Evolutionary conservation across 2,113 vertebrate genomes (phyloP).

Genomic region (Corythoichthys haematopterus): DNA sequence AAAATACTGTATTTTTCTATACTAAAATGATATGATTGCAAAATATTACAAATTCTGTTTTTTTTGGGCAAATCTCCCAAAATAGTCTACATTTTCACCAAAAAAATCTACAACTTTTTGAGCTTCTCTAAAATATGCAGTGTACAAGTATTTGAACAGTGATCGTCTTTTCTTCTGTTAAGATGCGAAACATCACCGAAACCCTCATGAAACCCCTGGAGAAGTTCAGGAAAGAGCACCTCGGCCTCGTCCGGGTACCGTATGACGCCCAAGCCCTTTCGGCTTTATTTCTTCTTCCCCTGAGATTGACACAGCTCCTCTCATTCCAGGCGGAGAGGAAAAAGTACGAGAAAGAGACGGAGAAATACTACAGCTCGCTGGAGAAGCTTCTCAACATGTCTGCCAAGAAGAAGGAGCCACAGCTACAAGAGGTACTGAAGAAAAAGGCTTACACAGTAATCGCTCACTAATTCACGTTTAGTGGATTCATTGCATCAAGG

Average conservation of each 20-base stretch:
- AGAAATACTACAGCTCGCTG: slow-evolving; percentile 93
- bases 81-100: no score
- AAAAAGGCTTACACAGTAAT: no score
- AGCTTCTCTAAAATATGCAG: no score
- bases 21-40: no score
- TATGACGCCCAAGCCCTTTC: slow-evolving; percentile 15
- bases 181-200: slow-evolving; percentile 96
- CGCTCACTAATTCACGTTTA: no score
- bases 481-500: no score
- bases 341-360: slow-evolving; percentile 96
- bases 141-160: no score
- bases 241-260: slow-evolving; percentile 88
- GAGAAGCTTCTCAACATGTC: slow-evolving; percentile 95
- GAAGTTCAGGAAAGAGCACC: slow-evolving; percentile 95
- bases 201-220: slow-evolving; percentile 97
- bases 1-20: no score
- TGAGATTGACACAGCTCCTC: no score
- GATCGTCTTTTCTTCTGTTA: slow-evolving; percentile 26
- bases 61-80: no score
- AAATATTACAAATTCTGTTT: no score
- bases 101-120: no score
- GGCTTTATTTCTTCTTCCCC: slow-evolving; percentile 2
- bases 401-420: slow-evolving; percentile 94
- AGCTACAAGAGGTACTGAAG: slow-evolving; percentile 93
- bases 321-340: slow-evolving; percentile 86